Base-by-base conservation (phyloP, 2,888 invertebrate species). In the Oscheius myriophilus region DNA sequence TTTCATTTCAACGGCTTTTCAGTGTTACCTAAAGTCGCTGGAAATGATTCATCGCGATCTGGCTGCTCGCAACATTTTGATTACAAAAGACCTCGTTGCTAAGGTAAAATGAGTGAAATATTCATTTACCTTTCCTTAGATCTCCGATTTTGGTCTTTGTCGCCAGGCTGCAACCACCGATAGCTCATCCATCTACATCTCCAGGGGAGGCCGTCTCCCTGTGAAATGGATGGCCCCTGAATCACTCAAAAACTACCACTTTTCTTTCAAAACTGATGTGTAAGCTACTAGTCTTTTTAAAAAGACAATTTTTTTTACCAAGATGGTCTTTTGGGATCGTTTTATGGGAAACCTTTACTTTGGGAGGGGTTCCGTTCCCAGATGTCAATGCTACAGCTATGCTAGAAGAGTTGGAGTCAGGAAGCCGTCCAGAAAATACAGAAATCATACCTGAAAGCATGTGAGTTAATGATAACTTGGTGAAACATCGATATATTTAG, bases 181-280 rank as follows among this genome's bases (percentile, higher is more conserved):
- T 16, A n/a, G 26, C 11, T 61, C 61, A 4, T 25, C 49, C 16
- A 46, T 61, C 21, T 61, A 61, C 21, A 46, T 61, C 21, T 61
- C 49, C 39, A 14, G 49, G 18, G 61, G 61, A 45, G 61, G 61
- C 3, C 46, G 61, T 16, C 49, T 61, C 0, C 61, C 61, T 9
- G 61, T 61, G 26, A 45, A 46, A 16, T 61, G 61, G 61, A 61
- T 61, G 61, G 45, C 61, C 7, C 54, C 54, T 11, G 61, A 61
- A 39, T 46, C 46, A 33, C 49, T 61, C 2, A 25, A 49, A 11
- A 39, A 61, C 46, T 61, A 49, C 49, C 49, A 49, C 18, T 61
- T 61, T 49, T 61, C 61, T 11, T 46, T 49, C 61, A 16, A 46
- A 18, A 61, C 33, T 16, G 61, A 61, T 33, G 18, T 61, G 49